Conservation (phyloP, 2,888 invertebrate genomes). For the Tachina fera region DNA sequence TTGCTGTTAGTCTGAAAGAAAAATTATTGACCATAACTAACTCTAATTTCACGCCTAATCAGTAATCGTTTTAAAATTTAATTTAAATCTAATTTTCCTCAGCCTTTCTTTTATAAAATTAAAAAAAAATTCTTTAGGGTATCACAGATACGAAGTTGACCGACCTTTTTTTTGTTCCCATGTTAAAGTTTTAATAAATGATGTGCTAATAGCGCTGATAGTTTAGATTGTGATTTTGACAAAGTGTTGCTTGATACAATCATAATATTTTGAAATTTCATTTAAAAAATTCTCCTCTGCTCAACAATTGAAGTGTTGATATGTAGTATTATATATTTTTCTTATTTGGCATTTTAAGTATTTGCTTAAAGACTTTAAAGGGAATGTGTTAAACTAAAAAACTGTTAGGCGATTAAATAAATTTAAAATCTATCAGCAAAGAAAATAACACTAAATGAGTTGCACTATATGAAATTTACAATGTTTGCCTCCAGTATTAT, state of each 20-base stretch:
- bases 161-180: background rate
- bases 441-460: background rate
- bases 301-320: conserved; percentile 60
- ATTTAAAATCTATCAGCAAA: background rate
- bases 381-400: conserved; percentile 12
- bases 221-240: conserved; percentile 25
- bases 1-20: no score
- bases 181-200: conserved; percentile 34
- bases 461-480: background rate
- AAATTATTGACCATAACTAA: no score
- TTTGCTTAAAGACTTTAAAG: conserved; percentile 4
- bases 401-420: conserved; percentile 1
- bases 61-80: no score
- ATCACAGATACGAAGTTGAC: background rate
- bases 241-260: conserved; percentile 56
- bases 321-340: conserved; percentile 12
- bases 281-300: background rate
- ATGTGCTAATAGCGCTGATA: conserved; percentile 61
- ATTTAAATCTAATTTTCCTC: no score
- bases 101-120: no score
- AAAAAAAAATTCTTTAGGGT: background rate
- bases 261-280: conserved; percentile 58
- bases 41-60: no score
- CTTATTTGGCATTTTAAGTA: conserved; percentile 23
- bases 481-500: background rate